Base-by-base conservation (phyloP, 2,888 invertebrate genomes). In the Cantharis rufa region DNA sequence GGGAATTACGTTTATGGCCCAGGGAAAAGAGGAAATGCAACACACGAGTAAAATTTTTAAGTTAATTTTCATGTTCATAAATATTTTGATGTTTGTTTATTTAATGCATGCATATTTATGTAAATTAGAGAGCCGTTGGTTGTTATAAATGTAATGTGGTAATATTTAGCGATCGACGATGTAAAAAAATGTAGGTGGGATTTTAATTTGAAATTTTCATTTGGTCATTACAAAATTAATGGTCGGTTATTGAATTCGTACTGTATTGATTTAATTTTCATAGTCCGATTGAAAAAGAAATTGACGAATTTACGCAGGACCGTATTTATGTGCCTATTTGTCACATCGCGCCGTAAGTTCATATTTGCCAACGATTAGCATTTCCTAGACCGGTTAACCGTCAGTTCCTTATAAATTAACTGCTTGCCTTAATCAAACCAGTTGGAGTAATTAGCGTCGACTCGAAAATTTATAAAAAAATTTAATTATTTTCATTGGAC, bases 101-200 rank as follows among this genome's bases (percentile, higher is more conserved):
- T 66, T 66, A 72, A 63, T 66, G 32, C 66, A 72, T 72, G 72
- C 68, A 68, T 64, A 72, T 72, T 48, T 72, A 72, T 72, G 72
- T 32, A 72, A 72, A 72, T 71, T 71, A 64, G n/a, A 11, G 72
- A 21, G 24, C 68, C 66, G 48, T n/a, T 32, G 72, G 16, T 32
- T 32, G 32, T n/a, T 32, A 13, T n/a, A 48, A 72, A 72, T 72
- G 28, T 48, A 68, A 13, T 32, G 48, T 21, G 10, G 16, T 18
- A 68, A 68, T 66, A 66, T 21, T 66, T 68, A 32, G 28, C 32
- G 7, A 32, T 71, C 28, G 62, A 71, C 63, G 62, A 63, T 18
- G 15, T 15, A 32, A 21, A 70, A 70, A 48, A 48, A 48, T 48
- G 5, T 48, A 48, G n/a, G 48, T 48, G 1, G 48, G 11, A 13